Base-by-base conservation (phyloP, 2,888 invertebrate species). In the Venustoraphidia nigricollis region DNA sequence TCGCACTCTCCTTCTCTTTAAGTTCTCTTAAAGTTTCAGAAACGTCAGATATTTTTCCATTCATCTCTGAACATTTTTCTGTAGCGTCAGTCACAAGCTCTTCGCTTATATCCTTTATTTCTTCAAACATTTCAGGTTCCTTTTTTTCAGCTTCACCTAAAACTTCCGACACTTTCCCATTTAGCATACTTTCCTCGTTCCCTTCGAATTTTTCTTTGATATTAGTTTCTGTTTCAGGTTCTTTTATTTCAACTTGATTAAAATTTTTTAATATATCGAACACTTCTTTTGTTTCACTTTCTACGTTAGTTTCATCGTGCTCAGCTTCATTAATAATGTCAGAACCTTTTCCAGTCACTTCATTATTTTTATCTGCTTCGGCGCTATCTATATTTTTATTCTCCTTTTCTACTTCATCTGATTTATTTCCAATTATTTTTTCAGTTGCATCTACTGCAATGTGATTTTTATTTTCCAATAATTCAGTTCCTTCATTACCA, bases 11-110 rank as follows among this genome's bases (percentile, higher is more conserved):
- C 14, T 34, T 47, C 8, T 51, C 51, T 27, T 53, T 51, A 41
- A 53, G 50, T 3, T 47, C 50, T 43, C 52, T 45, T 34, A 53
- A 39, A 39, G 14, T 14, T 27, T 17, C 42, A 42, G 11, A 9
- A 27, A 10, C 27, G 9, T 17, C 17, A 3, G 17, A 27, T 42
- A 34, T 3, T 3, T 42, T 42, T 17, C 10, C 34, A 10, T 42
- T 42, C 34, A 8, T 27, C 34, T 42, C 42, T 42, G 13, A 14
- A 34, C n/a, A 34, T 10, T 9, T 34, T 9, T 11, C 17, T 41
- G 27, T 34, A 1, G 27, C 34, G 3, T 41, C 34, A 41, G 8
- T 10, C 10, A 34, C n/a, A 41, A 34, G n/a, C 41, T 41, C 17
- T 41, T 9, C 3, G 35, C 41, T 10, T 8, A n/a, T n/a, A 10